Evolutionary conservation across 2,888 invertebrate genomes (phyloP).

Genomic region (Scaeva pyrastri): DNA sequence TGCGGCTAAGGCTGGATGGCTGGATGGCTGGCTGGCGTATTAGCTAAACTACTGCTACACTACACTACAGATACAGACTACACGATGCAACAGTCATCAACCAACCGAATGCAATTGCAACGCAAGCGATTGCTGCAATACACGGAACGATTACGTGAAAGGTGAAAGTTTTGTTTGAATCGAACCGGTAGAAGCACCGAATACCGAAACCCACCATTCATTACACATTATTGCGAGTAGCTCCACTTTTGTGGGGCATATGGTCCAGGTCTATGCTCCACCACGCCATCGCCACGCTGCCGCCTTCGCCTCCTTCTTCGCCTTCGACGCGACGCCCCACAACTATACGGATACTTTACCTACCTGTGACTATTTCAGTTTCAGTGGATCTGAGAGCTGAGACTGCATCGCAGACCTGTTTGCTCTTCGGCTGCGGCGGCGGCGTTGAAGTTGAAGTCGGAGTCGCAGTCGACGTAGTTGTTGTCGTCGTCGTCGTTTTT

Average conservation of each 20-base stretch:
- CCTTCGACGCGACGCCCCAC: slow-evolving; percentile 14
- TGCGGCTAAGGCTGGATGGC: not conserved
- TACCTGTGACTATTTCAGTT: slow-evolving; percentile 59
- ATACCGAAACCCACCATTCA: slow-evolving; percentile 64
- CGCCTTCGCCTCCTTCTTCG: slow-evolving; percentile 21
- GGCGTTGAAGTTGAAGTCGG: slow-evolving; percentile 24
- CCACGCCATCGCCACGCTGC: slow-evolving; percentile 18
- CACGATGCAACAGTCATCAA: slow-evolving; percentile 58
- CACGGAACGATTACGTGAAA: slow-evolving; percentile 83
- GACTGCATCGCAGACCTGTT: slow-evolving; percentile 72
- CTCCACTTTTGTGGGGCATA: slow-evolving; percentile 73
- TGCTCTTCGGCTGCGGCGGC: slow-evolving; percentile 48
- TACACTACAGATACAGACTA: slow-evolving; percentile 13
- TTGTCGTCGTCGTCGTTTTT: slow-evolving; percentile 47
- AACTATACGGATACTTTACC: not conserved
- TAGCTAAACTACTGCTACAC: slow-evolving; percentile 13
- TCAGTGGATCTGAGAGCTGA: slow-evolving; percentile 62
- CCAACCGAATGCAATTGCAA: slow-evolving; percentile 66
- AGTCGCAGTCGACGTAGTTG: slow-evolving; percentile 20
- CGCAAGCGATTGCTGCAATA: slow-evolving; percentile 76
- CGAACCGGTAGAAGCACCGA: slow-evolving; percentile 75
- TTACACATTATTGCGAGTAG: slow-evolving; percentile 70
- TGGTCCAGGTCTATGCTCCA: slow-evolving; percentile 66
- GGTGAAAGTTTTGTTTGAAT: slow-evolving; percentile 82
- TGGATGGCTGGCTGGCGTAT: slow-evolving; percentile 36